These are phyloP conservation scores for Drepana arcuata DNA, from an alignment of 1,140 invertebrate species.

Conservation along the genomic window DNA sequence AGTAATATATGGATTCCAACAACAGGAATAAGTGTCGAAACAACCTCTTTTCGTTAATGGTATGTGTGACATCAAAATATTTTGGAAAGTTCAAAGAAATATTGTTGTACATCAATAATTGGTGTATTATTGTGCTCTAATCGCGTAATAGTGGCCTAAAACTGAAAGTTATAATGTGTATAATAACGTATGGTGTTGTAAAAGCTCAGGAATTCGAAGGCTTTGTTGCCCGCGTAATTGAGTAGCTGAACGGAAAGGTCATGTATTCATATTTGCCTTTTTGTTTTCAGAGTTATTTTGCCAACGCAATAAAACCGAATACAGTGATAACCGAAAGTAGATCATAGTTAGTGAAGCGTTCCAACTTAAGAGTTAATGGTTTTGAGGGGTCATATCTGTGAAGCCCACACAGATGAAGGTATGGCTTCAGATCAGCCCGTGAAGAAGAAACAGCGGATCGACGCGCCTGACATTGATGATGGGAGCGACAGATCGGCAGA, in stretches of 20 bases:
- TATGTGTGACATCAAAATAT: slow-evolving; percentile 72
- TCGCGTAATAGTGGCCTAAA: no score
- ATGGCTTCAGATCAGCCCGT: slow-evolving; percentile 81
- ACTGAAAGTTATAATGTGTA: no score
- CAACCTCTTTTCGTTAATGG: slow-evolving; percentile 60
- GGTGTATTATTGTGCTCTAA: no score
- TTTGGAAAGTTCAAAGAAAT: slow-evolving; percentile 68
- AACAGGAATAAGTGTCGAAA: slow-evolving; percentile 29
- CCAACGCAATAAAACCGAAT: slow-evolving; percentile 13
- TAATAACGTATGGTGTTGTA: slow-evolving; percentile 4
- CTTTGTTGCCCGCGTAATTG: slow-evolving; percentile 71
- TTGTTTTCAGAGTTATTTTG: slow-evolving; percentile 49
- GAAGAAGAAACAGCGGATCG: slow-evolving; percentile 81
- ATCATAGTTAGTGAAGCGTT: slow-evolving; percentile 9
- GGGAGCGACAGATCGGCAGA: slow-evolving; percentile 69
- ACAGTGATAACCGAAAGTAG: slow-evolving; percentile 4
- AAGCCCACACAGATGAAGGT: slow-evolving; percentile 51
- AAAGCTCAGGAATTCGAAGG: slow-evolving; percentile 20
- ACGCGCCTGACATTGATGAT: slow-evolving; percentile 70
- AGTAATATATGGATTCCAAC: slow-evolving; percentile 47
- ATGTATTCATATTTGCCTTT: slow-evolving; percentile 54
- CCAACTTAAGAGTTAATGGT: slow-evolving; percentile 30
- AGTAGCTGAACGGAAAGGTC: slow-evolving; percentile 68
- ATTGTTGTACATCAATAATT: no score
- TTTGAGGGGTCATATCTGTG: slow-evolving; percentile 33